Percentiles rank a stretch among this genome's conserved stretches.
Conservation (phyloP, 2,113 vertebrate species). For the Cairina moschata region DNA sequence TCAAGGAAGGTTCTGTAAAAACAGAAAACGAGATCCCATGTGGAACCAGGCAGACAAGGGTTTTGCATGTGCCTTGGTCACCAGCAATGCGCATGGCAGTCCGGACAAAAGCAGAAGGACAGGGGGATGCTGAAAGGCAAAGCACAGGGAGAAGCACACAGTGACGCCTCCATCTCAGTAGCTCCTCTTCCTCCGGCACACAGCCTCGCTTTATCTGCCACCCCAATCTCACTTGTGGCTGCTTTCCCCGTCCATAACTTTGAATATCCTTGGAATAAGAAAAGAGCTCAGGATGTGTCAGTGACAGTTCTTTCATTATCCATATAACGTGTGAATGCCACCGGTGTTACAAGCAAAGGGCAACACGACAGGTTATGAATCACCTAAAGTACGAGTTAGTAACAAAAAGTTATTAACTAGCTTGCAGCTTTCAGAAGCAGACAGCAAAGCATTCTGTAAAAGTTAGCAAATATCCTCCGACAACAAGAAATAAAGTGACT, state of each 20-base stretch:
- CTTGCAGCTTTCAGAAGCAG: not conserved
- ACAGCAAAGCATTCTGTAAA: not conserved
- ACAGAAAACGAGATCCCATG: not conserved
- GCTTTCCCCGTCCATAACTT: not conserved
- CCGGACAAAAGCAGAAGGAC: fast-evolving
- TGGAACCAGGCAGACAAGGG: not conserved
- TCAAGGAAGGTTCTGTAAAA: not conserved
- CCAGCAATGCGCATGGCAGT: fast-evolving
- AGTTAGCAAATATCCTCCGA: not conserved
- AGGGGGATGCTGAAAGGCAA: not conserved
- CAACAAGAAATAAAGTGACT: not conserved
- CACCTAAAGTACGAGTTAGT: not conserved
- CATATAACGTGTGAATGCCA: not conserved
- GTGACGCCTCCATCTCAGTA: not conserved
- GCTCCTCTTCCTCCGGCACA: not conserved
- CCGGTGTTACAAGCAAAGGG: not conserved
- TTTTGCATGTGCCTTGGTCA: not conserved
- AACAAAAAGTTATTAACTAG: not conserved
- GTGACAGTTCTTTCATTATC: not conserved
- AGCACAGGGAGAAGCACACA: not conserved
- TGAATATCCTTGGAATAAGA: not conserved
- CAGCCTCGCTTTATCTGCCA: not conserved
- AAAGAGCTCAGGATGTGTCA: not conserved
- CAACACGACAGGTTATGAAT: not conserved
- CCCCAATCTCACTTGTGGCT: not conserved